Evolutionary conservation across 1,140 invertebrate species (phyloP).

Genomic region (Brachionus plicatilis): DNA sequence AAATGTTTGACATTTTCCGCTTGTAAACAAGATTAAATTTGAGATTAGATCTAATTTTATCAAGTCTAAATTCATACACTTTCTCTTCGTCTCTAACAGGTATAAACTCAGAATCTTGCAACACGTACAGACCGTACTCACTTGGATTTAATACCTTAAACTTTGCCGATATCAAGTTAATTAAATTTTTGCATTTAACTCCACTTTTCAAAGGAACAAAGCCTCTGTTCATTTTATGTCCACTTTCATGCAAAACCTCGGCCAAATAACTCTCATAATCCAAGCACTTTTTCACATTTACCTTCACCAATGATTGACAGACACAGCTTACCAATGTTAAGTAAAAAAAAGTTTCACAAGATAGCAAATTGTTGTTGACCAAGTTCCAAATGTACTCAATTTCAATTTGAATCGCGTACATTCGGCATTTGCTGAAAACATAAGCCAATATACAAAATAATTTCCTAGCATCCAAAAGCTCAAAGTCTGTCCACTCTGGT

Average conservation of each 20-base stretch:
- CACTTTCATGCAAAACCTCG: neutral
- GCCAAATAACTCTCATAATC: neutral
- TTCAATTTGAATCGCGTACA: slow-evolving; percentile 24
- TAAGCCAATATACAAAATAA: neutral
- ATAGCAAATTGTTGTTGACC: neutral
- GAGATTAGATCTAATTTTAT: neutral
- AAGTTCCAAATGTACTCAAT: slow-evolving; percentile 16
- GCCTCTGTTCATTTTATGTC: neutral
- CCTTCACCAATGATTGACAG: neutral
- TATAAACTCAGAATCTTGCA: neutral
- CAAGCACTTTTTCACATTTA: neutral
- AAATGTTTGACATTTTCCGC: slow-evolving; percentile 5
- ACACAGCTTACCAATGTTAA: neutral
- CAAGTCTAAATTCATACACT: neutral
- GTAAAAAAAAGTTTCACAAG: neutral
- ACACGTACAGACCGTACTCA: neutral
- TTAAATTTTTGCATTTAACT: neutral
- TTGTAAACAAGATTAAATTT: slow-evolving; percentile 2
- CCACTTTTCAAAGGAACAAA: neutral
- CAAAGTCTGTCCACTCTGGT: neutral
- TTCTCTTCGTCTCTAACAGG: neutral
- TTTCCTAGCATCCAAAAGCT: neutral
- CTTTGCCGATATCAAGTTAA: neutral
- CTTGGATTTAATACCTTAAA: neutral
- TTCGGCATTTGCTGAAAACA: neutral